Conservation (phyloP, 2,888 invertebrate species). For the Cosmopolites sordidus region DNA sequence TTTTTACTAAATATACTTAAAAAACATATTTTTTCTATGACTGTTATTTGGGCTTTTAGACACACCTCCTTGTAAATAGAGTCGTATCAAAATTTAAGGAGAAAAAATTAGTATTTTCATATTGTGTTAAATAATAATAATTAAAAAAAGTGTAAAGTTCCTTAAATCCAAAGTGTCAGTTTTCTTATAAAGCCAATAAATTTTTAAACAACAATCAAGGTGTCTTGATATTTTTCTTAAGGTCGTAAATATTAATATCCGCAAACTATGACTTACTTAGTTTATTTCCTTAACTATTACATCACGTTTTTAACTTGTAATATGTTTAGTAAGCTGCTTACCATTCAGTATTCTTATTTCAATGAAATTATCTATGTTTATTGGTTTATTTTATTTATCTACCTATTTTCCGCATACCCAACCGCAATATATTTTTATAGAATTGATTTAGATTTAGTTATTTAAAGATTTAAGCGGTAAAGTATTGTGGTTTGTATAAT, state of each 20-base stretch:
- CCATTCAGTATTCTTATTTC: constrained; percentile 15
- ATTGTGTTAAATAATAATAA: constrained; percentile 9
- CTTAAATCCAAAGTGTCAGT: constrained; percentile 16
- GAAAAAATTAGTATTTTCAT: constrained; percentile 18
- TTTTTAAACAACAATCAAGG: constrained; percentile 7
- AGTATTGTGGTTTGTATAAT: no score
- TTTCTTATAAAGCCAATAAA: constrained; percentile 9
- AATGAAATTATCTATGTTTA: constrained; percentile 7
- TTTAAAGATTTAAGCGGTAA: no score
- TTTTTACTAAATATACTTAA: no score
- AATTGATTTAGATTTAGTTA: no score
- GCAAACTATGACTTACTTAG: neutral
- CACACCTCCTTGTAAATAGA: constrained; percentile 6
- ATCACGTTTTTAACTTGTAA: neutral
- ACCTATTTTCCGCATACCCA: neutral
- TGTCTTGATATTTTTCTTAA: constrained; percentile 18
- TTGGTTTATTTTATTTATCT: neutral
- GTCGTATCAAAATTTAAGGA: constrained; percentile 2
- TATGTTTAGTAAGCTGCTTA: constrained; percentile 9
- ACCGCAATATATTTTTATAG: no score
- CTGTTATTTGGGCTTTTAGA: constrained; percentile 13
- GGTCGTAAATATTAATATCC: constrained; percentile 10
- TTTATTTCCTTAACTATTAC: neutral
- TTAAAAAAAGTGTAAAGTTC: constrained; percentile 12
- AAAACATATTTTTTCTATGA: constrained; percentile 18